Conservation (phyloP, 2,888 invertebrate species). For the Gastracanthus pulcherrimus region DNA sequence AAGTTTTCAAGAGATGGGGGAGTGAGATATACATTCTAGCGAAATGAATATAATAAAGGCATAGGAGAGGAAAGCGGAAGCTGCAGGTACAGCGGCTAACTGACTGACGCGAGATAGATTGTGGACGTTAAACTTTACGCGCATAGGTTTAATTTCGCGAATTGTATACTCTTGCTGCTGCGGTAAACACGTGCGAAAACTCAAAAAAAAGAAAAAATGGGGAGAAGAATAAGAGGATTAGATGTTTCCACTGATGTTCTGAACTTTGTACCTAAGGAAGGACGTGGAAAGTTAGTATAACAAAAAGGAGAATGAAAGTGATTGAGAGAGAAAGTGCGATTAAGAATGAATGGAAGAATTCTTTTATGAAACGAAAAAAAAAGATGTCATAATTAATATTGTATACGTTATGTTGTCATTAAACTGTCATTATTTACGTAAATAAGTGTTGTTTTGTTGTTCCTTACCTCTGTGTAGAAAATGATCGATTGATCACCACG, state of each 20-base stretch:
- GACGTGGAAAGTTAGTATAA: not conserved
- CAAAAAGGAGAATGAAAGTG: constrained; percentile 30
- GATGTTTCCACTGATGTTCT: not conserved
- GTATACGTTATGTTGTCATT: constrained; percentile 72
- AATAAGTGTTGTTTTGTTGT: constrained; percentile 42
- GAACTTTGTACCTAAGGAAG: not conserved
- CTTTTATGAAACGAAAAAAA: constrained; percentile 48
- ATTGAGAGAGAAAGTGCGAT: constrained; percentile 27
- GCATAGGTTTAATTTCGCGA: constrained; percentile 19
- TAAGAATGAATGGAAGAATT: constrained; percentile 33
- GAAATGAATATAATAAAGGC: not conserved
- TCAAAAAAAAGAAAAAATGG: not conserved
- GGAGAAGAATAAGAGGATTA: not conserved
- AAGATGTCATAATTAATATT: constrained; percentile 62
- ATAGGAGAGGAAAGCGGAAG: constrained; percentile 20
- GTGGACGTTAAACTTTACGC: not conserved
- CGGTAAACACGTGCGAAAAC: constrained; percentile 11
- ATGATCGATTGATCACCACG: not conserved
- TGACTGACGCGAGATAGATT: constrained; percentile 36
- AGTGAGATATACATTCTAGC: not conserved
- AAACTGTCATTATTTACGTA: constrained; percentile 72
- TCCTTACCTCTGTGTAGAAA: not conserved
- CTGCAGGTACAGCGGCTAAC: constrained; percentile 53
- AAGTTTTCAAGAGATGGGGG: not conserved
- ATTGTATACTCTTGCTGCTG: constrained; percentile 26